phyloP scores from a whole-genome alignment of 2,888 invertebrate genomes.

The Erebia palarica region DNA sequence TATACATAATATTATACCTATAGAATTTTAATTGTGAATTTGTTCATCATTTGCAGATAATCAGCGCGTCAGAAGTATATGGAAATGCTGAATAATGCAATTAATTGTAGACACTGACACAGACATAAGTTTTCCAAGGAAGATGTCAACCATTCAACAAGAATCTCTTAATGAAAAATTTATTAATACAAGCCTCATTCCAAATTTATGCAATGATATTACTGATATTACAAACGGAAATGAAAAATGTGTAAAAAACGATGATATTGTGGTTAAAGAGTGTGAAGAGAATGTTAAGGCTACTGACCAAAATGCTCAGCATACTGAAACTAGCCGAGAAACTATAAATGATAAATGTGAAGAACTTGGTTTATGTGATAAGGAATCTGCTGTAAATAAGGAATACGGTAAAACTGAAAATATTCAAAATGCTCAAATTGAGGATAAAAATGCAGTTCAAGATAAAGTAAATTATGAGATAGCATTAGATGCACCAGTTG shows the following conservation, averaged over 20 bases:
- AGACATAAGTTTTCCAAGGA: slow-evolving; percentile 53
- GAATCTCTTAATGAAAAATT: slow-evolving; percentile 52
- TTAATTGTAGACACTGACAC: slow-evolving; percentile 63
- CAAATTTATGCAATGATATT: slow-evolving; percentile 46
- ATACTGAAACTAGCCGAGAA: not conserved
- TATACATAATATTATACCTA: too few species aligned
- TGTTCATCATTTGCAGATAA: slow-evolving; percentile 52
- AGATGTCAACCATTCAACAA: slow-evolving; percentile 61
- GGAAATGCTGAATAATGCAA: slow-evolving; percentile 74
- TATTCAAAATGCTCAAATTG: not conserved
- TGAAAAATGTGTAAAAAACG: slow-evolving; percentile 47
- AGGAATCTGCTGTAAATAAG: not conserved
- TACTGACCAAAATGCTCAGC: not conserved
- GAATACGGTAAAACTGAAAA: not conserved
- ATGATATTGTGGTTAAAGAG: slow-evolving; percentile 25
- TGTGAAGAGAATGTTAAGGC: not conserved
- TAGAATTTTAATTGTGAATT: not conserved
- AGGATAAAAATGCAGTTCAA: not conserved
- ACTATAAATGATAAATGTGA: not conserved
- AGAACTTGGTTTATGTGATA: not conserved
- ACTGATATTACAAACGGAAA: slow-evolving; percentile 41
- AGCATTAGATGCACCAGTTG: not conserved
- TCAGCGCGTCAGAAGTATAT: slow-evolving; percentile 40
- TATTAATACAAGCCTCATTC: slow-evolving; percentile 45
- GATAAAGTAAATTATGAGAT: not conserved